Evolutionary conservation across 23 tunicate species (phyloP), one percentile per base, ranked within the genome.

Genomic region (Styela plicata): DNA sequence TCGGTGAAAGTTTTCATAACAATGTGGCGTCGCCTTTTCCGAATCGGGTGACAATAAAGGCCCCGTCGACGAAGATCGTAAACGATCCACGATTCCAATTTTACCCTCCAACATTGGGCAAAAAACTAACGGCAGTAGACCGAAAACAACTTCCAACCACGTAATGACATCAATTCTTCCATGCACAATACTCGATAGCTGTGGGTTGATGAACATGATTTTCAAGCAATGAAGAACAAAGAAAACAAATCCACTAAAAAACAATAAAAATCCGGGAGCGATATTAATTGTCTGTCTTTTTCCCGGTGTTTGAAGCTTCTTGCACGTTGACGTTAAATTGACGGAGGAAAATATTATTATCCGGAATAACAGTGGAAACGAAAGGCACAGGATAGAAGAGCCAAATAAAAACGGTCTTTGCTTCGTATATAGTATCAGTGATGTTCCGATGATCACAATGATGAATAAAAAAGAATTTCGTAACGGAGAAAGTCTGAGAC

Each of bases 161-260:
- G 80, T 37, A 17, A 86, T 53, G 34, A 79, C 7, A n/a, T 52
- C 80, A 22, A 86, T 53, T 34, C 52, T 80, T 31, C 90, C 90
- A 0, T 73, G 65, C 61, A 86, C 71, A 7, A 70, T 2, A 2
- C 71, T 66, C 0, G 70, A 33, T 22, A 86, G 19, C 70, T 79
- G 90, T 10, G 90, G 90, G 0, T 70, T 86, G 17, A 86, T 70
- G 70, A 80, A 80, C 63, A 71, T 63, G 10, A 86, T 24, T 44
- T 25, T 66, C 37, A 86, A 31, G 19, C 70, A 0, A 61, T 86
- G 66, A 52, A 34, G 26, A 31, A 33, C 18, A 26, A 71, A 19
- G 30, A 80, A 70, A 31, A 33, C 31, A 24, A 70, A 27, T 19
- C 64, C 65, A 7, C 63, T 57, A 17, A 53, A 16, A 21, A 36